phyloP scores from a whole-genome alignment of 2,888 invertebrate genomes.

The Ornithoptera priamus region DNA sequence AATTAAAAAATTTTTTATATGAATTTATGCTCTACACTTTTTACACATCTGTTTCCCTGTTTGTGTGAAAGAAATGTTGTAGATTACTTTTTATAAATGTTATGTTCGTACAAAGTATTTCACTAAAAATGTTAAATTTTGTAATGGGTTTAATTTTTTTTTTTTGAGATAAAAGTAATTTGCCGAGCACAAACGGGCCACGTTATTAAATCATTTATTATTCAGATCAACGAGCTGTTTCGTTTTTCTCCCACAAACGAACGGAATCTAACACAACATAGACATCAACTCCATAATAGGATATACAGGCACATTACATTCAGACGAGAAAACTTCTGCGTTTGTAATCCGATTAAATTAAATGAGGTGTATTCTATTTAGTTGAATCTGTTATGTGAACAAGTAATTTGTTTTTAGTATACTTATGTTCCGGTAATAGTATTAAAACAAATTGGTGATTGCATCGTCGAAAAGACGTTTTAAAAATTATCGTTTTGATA shows the following conservation, averaged over 20 bases:
- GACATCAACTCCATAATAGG: conserved; percentile 32
- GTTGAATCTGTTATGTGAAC: conserved; percentile 27
- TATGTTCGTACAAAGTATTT: not conserved
- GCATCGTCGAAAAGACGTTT: too few relatives aligned
- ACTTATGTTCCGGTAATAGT: not conserved
- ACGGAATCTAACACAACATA: conserved; percentile 33
- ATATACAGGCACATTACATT: conserved; percentile 32
- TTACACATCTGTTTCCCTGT: not conserved
- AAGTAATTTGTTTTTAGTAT: not conserved
- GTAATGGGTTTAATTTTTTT: conserved; percentile 69
- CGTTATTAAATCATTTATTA: conserved; percentile 81
- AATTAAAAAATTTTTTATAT: not conserved
- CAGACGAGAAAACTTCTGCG: conserved; percentile 23
- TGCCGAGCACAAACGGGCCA: conserved; percentile 71
- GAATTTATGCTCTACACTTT: not conserved
- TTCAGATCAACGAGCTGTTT: conserved; percentile 77
- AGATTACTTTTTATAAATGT: not conserved
- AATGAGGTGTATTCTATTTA: conserved; percentile 28
- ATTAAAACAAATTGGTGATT: too few relatives aligned
- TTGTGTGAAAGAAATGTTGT: not conserved
- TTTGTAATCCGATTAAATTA: conserved; percentile 27
- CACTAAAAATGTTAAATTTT: not conserved
- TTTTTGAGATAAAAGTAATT: conserved; percentile 70
- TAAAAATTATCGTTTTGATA: too few relatives aligned
- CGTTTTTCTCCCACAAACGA: conserved; percentile 73